Evolutionary conservation across 2,888 invertebrate species (phyloP).

Genomic region (Aporophyla lueneburgensis): DNA sequence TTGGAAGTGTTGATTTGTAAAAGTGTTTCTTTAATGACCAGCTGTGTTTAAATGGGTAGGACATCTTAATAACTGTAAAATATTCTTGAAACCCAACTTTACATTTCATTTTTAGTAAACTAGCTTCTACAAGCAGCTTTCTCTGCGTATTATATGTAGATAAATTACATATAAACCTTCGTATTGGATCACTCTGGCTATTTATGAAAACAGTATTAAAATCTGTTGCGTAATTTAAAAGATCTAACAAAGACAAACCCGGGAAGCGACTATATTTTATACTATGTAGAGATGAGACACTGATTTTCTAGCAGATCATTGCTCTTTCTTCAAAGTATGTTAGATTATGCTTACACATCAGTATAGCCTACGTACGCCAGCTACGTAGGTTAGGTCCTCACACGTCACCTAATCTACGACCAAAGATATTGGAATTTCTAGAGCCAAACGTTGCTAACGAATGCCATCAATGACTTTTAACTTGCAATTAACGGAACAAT

Average conservation of each 20-base stretch:
- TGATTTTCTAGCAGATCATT: neutral
- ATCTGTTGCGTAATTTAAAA: too few species aligned
- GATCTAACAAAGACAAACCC: too few species aligned
- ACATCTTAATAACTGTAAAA: neutral
- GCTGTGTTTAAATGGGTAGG: neutral
- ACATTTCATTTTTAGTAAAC: too few species aligned
- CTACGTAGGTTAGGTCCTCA: neutral
- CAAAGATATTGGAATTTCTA: constrained; percentile 9
- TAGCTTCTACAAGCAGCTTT: too few species aligned
- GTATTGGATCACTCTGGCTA: too few species aligned
- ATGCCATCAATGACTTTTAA: constrained; percentile 30
- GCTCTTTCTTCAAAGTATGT: neutral
- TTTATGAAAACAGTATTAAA: too few species aligned
- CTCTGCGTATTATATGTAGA: too few species aligned
- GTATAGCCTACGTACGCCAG: too few species aligned
- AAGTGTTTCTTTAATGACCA: constrained; percentile 17
- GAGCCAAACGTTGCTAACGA: constrained; percentile 2
- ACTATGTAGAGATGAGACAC: too few species aligned
- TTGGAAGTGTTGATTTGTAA: constrained; percentile 4
- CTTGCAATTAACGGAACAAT: constrained; percentile 23
- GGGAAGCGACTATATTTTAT: too few species aligned
- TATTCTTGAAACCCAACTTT: too few species aligned
- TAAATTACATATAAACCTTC: too few species aligned
- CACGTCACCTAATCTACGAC: constrained; percentile 12
- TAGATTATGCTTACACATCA: neutral